Conservation (phyloP, 2,797 vertebrate species). For the Sebastes iracundus region DNA sequence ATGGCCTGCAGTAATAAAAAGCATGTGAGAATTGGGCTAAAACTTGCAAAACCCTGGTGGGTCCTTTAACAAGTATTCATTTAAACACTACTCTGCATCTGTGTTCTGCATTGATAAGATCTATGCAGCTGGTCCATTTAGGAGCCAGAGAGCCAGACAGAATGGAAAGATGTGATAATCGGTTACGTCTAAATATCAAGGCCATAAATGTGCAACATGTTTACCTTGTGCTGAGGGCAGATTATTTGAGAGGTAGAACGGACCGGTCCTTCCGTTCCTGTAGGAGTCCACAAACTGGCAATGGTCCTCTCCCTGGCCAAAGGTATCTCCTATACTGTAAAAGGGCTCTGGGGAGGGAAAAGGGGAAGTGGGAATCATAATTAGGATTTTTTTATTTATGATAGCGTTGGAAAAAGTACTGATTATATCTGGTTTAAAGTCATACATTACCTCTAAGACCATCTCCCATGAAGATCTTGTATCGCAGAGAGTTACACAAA, state of each 20-base stretch:
- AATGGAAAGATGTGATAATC: slow-evolving; percentile 16
- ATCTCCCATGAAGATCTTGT: slow-evolving; percentile 99
- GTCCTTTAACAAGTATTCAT: not conserved
- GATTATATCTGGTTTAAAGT: not conserved
- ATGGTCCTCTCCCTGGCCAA: slow-evolving; percentile 95
- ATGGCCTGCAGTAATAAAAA: slow-evolving; percentile 8
- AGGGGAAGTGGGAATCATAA: not conserved
- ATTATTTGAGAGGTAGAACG: slow-evolving; percentile 84
- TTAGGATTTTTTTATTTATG: not conserved
- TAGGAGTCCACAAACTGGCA: slow-evolving; percentile 99
- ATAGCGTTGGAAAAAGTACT: not conserved
- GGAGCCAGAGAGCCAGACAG: slow-evolving; percentile 1
- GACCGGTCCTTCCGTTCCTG: slow-evolving; percentile 94
- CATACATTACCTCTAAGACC: slow-evolving; percentile 89
- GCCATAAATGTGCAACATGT: not conserved
- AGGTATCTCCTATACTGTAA: slow-evolving; percentile 94
- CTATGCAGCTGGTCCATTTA: not conserved
- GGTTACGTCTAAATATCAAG: not conserved
- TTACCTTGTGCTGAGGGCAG: slow-evolving; percentile 92
- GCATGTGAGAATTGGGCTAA: slow-evolving; percentile 23
- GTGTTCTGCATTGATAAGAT: slow-evolving; percentile 26
- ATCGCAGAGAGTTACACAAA: slow-evolving; percentile 96
- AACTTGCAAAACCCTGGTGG: slow-evolving; percentile 4
- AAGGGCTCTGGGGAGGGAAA: slow-evolving; percentile 86
- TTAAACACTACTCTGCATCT: slow-evolving; percentile 20